A percentile compares a stretch with the other conserved stretches of the same genome.
These are phyloP conservation scores for Caenorhabditis brenneri DNA, from an alignment of 1,140 invertebrate species.

Conservation along the genomic window DNA sequence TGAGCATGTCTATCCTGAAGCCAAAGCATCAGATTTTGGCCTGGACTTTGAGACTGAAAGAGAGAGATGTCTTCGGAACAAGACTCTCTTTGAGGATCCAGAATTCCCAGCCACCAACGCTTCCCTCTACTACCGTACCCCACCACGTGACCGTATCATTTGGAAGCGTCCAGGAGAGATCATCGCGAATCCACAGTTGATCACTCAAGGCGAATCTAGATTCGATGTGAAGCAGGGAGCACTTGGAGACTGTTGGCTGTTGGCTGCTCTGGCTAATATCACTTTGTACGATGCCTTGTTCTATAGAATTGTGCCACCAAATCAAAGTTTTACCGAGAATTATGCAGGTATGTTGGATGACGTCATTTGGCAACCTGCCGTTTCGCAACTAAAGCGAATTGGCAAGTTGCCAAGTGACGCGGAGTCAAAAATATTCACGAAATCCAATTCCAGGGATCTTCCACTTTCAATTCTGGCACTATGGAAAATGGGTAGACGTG, in stretches of 20 bases:
- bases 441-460: constrained; percentile 76
- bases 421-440: no score
- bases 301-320: constrained; percentile 90
- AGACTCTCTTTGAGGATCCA: constrained; percentile 77
- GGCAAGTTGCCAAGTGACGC: no score
- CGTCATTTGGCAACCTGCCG: no score
- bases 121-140: constrained; percentile 75
- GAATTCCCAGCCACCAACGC: constrained; percentile 76
- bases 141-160: constrained; percentile 72
- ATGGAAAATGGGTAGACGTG: constrained; percentile 90
- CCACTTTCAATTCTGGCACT: constrained; percentile 91
- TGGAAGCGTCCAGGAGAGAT: constrained; percentile 78
- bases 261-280: constrained; percentile 92
- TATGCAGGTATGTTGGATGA: constrained; percentile 63
- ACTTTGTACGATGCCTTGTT: constrained; percentile 88
- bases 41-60: constrained; percentile 67
- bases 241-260: constrained; percentile 87
- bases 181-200: constrained; percentile 82
- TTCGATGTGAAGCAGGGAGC: constrained; percentile 94
- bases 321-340: constrained; percentile 85
- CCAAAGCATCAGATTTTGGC: constrained; percentile 90
- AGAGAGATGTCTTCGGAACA: constrained; percentile 71
- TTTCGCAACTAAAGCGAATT: no score
- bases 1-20: constrained; percentile 73
- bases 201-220: constrained; percentile 90